A percentile compares a stretch with the other conserved stretches of the same genome.
Evolutionary conservation across 2,113 vertebrate species (phyloP).

Genomic region (Pandion haliaetus): DNA sequence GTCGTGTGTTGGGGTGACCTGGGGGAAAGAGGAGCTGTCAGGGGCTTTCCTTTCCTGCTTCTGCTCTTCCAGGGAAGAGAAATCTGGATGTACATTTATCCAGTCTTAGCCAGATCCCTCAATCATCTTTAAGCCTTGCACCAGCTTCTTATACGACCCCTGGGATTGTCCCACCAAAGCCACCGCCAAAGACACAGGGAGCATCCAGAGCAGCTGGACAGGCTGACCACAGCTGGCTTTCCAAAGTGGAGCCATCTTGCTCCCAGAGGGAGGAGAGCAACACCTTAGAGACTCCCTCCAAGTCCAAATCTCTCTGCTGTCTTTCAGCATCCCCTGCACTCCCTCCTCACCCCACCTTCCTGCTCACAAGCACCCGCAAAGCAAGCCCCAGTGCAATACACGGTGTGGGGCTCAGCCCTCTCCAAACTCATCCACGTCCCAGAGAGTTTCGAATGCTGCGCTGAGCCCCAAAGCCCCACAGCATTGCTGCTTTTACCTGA

Average conservation of each 20-base stretch:
- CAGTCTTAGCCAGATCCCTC: too few relatives aligned
- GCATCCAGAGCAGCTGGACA: neutral
- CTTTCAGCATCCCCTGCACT: accelerated
- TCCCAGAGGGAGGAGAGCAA: neutral
- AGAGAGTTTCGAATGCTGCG: accelerated
- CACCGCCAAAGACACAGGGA: accelerated
- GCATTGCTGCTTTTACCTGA: neutral
- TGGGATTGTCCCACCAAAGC: neutral
- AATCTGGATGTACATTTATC: neutral
- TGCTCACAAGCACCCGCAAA: neutral
- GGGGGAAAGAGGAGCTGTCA: neutral
- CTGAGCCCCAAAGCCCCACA: accelerated
- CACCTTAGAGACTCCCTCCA: neutral
- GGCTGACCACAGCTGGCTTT: accelerated
- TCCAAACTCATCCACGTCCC: neutral
- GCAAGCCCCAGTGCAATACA: neutral
- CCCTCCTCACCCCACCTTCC: neutral
- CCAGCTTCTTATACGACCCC: accelerated
- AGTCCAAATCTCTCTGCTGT: neutral
- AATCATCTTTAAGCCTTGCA: accelerated
- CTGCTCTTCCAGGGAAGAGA: neutral
- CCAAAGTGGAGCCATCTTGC: accelerated
- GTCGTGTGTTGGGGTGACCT: neutral
- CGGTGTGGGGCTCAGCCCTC: accelerated
- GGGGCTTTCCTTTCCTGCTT: neutral